Evolutionary conservation across 2,113 vertebrate genomes (phyloP).

Genomic region (Trematomus loennbergii): DNA sequence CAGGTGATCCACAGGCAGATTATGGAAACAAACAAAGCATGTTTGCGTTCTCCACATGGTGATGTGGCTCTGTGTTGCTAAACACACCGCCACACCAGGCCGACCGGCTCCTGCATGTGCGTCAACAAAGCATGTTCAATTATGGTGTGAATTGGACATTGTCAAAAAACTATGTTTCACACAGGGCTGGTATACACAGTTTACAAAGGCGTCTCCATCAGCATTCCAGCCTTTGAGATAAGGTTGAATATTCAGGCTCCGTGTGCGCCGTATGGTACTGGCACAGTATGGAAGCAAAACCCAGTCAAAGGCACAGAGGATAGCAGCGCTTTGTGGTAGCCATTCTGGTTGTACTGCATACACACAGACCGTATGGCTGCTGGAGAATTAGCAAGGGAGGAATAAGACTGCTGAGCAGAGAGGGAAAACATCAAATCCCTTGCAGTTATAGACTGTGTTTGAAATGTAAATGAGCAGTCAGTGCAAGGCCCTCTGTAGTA

Average conservation of each 20-base stretch:
- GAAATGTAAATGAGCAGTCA: slow-evolving; percentile 83
- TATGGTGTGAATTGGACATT: slow-evolving; percentile 14
- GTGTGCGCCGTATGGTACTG: slow-evolving; percentile 65
- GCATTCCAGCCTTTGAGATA: slow-evolving; percentile 57
- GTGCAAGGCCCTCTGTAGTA: slow-evolving; percentile 76
- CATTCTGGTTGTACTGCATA: slow-evolving; percentile 66
- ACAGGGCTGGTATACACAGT: background rate
- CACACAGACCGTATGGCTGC: slow-evolving; percentile 73
- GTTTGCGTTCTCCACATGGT: slow-evolving; percentile 76
- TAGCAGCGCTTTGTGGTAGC: slow-evolving; percentile 73
- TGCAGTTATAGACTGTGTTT: slow-evolving; percentile 82
- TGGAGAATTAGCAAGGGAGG: slow-evolving; percentile 76
- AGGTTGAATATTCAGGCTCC: slow-evolving; percentile 48
- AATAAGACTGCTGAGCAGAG: slow-evolving; percentile 74
- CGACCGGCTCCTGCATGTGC: slow-evolving; percentile 30
- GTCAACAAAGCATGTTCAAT: slow-evolving; percentile 39
- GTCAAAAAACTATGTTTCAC: slow-evolving; percentile 22
- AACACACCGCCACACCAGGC: slow-evolving; percentile 28
- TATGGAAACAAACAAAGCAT: slow-evolving; percentile 81
- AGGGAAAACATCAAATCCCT: slow-evolving; percentile 83
- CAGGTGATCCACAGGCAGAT: slow-evolving; percentile 81
- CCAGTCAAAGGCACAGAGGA: slow-evolving; percentile 72
- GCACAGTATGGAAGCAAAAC: slow-evolving; percentile 73
- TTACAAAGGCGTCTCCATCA: slow-evolving; percentile 30
- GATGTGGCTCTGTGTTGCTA: slow-evolving; percentile 50